Base-by-base conservation (phyloP, 2,888 invertebrate genomes). In the Theretra japonica region DNA sequence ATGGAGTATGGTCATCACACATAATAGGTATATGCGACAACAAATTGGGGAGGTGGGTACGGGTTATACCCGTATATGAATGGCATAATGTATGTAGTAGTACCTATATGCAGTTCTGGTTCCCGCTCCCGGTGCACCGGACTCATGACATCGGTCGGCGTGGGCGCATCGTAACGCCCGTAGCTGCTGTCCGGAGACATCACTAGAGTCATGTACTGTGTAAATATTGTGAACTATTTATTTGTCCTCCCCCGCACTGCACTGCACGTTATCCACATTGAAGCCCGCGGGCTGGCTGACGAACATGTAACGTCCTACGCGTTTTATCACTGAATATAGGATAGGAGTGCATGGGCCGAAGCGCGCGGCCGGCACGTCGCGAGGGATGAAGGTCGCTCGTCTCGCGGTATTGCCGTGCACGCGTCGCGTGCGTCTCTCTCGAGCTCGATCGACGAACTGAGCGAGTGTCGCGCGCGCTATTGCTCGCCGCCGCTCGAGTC, bases 71-170 rank as follows among this genome's bases (percentile, higher is more conserved):
- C n/a, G 11, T 21, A 23, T 6, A 62, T n/a, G 57, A 4, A n/a
- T 21, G 57, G 57, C 41, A 41, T 57, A 21, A 21, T n/a, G 41
- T 33, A 65, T n/a, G 41, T 48, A 17, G 23, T 6, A 48, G 41
- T 92, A 97, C 97, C 97, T 96, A 97, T 96, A 89, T 96, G 96
- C 74, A 97, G 94, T 80, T 96, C 96, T 53, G 97, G 96, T 86
- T 97, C 97, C 74, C 96, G 89, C 76, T 93, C 93, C 86, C 90
- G 90, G 76, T 90, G 92, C 79, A 83, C 87, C 77, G 92, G 86
- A 80, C 88, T 89, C 83, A 95, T 92, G 80, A 93, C 92, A 76
- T 96, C 95, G 75, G 94, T 92, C 73, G 95, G 95, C 80, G 95
- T 87, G 80, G 95, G 95, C 88, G 90, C 90, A 85, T 94, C 94